Conservation (phyloP, 2,888 invertebrate species). For the Sphaerophoria rueppellii region DNA sequence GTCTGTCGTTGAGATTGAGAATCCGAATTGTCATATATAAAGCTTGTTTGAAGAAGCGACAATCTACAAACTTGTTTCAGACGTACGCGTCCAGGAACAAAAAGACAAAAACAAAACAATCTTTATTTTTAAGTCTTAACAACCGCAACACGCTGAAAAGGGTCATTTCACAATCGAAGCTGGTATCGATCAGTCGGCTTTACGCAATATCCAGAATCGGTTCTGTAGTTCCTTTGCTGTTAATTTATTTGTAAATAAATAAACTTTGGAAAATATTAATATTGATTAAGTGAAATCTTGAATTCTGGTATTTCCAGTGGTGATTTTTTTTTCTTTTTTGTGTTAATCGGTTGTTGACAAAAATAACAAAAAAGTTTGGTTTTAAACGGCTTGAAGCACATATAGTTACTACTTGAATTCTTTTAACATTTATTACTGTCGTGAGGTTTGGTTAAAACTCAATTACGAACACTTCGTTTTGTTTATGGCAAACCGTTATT, state of each 20-base stretch:
- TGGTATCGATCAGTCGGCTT: conserved; percentile 22
- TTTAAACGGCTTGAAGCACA: not conserved
- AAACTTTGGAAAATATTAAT: not conserved
- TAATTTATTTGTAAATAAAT: not conserved
- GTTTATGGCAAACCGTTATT: no score
- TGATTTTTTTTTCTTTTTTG: not conserved
- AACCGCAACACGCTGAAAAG: conserved; percentile 5
- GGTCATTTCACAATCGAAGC: conserved; percentile 33
- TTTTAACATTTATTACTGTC: not conserved
- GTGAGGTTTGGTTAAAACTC: not conserved
- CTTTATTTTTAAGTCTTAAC: not conserved
- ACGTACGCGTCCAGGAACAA: not conserved
- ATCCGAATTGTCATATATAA: conserved; percentile 14
- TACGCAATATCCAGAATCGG: not conserved
- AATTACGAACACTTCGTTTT: no score
- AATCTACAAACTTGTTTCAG: conserved; percentile 35
- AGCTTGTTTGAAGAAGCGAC: conserved; percentile 30
- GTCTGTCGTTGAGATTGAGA: not conserved
- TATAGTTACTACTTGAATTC: not conserved
- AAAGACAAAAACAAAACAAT: not conserved
- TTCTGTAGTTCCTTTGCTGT: not conserved
- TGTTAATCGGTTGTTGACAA: not conserved
- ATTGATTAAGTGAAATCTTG: conserved; percentile 9
- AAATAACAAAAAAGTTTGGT: not conserved
- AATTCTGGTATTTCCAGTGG: conserved; percentile 9